Percentiles rank a stretch among this genome's conserved stretches.
These are phyloP conservation scores for Anaspis maculata DNA, from an alignment of 2,888 invertebrate species.

Conservation along the genomic window DNA sequence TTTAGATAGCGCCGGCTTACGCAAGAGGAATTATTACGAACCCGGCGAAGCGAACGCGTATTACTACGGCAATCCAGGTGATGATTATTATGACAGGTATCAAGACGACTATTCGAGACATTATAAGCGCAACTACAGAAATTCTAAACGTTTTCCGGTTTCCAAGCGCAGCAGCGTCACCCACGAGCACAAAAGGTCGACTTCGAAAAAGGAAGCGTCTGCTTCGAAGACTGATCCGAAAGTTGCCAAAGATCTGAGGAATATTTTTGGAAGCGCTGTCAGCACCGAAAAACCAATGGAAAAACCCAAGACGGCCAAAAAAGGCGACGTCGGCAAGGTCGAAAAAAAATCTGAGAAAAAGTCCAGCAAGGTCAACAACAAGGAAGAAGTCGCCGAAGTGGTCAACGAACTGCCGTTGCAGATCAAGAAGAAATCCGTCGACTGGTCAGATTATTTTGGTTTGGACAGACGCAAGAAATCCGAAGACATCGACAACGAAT, in stretches of 20 bases:
- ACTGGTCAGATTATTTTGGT: conserved; percentile 84
- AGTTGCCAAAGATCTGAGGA: conserved; percentile 59
- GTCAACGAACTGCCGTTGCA: conserved; percentile 40
- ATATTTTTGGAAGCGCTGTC: conserved; percentile 51
- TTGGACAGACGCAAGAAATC: conserved; percentile 69
- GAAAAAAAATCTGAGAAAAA: conserved; percentile 10
- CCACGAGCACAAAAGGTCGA: conserved; percentile 29
- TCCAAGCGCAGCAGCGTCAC: conserved; percentile 51
- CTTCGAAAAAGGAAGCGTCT: conserved; percentile 22
- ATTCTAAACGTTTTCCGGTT: conserved; percentile 55
- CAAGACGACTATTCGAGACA: conserved; percentile 20
- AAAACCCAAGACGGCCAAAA: conserved; percentile 15
- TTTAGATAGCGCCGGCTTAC: conserved; percentile 31
- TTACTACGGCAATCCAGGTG: conserved; percentile 18
- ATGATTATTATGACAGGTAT: conserved; percentile 18
- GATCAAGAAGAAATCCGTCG: conserved; percentile 71
- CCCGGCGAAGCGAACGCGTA: conserved; percentile 18
- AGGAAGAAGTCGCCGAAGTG: conserved; percentile 34
- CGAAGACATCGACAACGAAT: conserved; percentile 48
- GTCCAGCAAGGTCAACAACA: conserved; percentile 26
- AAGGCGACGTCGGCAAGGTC: conserved; percentile 12
- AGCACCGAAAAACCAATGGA: conserved; percentile 14
- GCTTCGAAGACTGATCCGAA: conserved; percentile 57
- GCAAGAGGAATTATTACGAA: conserved; percentile 28
- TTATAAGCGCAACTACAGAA: conserved; percentile 13